Evolutionary conservation across 2,113 vertebrate genomes (phyloP), one percentile per base, ranked within the genome.

Genomic region (Nothoprocta perdicaria): DNA sequence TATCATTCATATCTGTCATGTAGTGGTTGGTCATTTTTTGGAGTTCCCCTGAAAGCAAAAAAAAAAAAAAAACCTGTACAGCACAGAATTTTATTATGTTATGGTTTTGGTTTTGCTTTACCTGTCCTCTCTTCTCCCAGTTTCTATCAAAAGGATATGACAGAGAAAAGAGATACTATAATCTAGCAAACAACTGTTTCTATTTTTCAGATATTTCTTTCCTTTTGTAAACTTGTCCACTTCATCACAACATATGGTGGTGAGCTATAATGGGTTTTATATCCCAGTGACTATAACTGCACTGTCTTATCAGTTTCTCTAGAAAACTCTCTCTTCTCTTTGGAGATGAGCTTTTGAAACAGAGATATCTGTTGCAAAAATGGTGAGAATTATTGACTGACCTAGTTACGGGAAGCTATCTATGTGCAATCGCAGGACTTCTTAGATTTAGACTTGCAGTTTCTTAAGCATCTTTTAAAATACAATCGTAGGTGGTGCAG

Each of bases 21-120:
- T 45, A 61, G 71, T 2, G 18, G 23, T 63, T 88, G 35, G 23
- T 77, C 31, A 89, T 65, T 48, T 85, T 71, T 68, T 89, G 79
- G 86, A 95, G 79, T 67, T 91, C 29, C 86, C 29, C 40, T 84
- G 35, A 73, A 53, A 79, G 29, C 62, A 43, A 75, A 90, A 78
- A 95, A 81, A 23, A 84, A 57, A 75, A 90, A 78, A 95, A 81
- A 23, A 84, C 52, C 8, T n/a, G 29, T 23, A n/a, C 60, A 41
- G 23, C 65, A 27, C 7, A 62, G 35, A 1, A 0, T 29, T 76
- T 61, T 48, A 45, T 60, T 90, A 62, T 46, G 15, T 82, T 45
- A 77, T n/a, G 19, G 7, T 55, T 33, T 77, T 80, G 40, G 35
- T 80, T 41, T 83, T 73, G 15, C 12, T 87, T 73, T 58, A 65